Percentiles rank a stretch among this genome's conserved stretches.
Evolutionary conservation across 2,113 vertebrate species (phyloP).

Genomic region (Lepus timidus): DNA sequence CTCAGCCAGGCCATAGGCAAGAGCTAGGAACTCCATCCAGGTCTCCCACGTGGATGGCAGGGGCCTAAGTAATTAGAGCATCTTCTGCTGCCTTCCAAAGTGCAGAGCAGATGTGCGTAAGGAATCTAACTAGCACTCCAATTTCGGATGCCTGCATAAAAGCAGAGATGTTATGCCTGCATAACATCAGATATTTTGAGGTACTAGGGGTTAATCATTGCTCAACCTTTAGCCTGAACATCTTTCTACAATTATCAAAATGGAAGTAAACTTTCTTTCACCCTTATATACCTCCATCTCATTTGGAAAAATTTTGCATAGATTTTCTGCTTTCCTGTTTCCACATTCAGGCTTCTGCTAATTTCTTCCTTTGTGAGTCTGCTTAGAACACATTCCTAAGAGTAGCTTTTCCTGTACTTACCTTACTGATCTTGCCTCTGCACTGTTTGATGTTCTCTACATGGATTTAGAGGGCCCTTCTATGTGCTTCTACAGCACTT

Average conservation of each 20-base stretch:
- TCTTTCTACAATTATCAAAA: background rate
- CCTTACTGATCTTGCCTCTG: background rate
- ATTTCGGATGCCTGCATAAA: no score
- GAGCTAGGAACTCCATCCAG: no score
- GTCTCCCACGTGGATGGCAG: no score
- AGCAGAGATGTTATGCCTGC: no score
- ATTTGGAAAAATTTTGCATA: constrained; percentile 1
- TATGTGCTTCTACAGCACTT: background rate
- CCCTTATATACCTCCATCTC: background rate
- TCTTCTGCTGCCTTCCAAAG: no score
- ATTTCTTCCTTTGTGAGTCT: background rate
- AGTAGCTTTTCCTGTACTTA: background rate
- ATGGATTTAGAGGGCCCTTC: background rate
- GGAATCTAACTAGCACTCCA: no score
- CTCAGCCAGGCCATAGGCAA: no score
- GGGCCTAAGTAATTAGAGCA: no score
- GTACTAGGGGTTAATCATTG: background rate
- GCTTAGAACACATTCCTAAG: background rate
- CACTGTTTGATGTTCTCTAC: background rate
- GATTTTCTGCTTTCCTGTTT: background rate
- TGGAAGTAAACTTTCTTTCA: background rate
- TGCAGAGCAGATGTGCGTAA: no score
- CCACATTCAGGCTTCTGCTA: background rate
- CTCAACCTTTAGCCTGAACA: background rate
- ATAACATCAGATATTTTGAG: background rate